These are phyloP conservation scores for Agrilus cyanescens DNA, from an alignment of 2,888 invertebrate genomes.

Conservation along the genomic window DNA sequence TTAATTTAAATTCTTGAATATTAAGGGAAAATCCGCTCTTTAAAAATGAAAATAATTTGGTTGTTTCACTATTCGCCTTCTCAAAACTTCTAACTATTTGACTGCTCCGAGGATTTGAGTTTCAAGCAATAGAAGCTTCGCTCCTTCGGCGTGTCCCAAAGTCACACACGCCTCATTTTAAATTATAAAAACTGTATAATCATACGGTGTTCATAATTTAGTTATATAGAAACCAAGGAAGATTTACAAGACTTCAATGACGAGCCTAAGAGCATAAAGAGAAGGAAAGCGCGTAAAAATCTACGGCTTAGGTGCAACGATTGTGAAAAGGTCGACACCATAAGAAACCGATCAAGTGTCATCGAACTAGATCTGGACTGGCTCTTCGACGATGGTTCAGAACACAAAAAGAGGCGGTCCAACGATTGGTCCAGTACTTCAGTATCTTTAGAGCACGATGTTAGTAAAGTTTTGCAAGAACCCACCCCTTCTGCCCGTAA, in stretches of 20 bases:
- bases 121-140: no score
- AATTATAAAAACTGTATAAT: conserved; percentile 23
- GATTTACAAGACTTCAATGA: conserved; percentile 17
- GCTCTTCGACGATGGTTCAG: conserved; percentile 43
- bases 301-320: conserved; percentile 22
- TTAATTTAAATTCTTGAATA: no score
- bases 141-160: no score
- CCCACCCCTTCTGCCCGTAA: conserved; percentile 38
- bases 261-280: conserved; percentile 18
- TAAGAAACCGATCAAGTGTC: conserved; percentile 37
- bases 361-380: conserved; percentile 47
- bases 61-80: no score
- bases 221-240: conserved; percentile 27
- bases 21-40: no score
- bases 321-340: conserved; percentile 17
- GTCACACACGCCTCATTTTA: no score
- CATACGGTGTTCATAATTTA: conserved; percentile 35
- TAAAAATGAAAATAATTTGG: no score
- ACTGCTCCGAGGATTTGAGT: no score
- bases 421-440: conserved; percentile 39
- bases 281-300: conserved; percentile 21
- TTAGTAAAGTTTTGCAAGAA: conserved; percentile 42
- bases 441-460: conserved; percentile 37
- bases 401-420: conserved; percentile 15
- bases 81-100: no score